Evolutionary conservation across 2,888 invertebrate genomes (phyloP), one percentile per base, ranked within the genome.

Genomic region (Villa cingulata): DNA sequence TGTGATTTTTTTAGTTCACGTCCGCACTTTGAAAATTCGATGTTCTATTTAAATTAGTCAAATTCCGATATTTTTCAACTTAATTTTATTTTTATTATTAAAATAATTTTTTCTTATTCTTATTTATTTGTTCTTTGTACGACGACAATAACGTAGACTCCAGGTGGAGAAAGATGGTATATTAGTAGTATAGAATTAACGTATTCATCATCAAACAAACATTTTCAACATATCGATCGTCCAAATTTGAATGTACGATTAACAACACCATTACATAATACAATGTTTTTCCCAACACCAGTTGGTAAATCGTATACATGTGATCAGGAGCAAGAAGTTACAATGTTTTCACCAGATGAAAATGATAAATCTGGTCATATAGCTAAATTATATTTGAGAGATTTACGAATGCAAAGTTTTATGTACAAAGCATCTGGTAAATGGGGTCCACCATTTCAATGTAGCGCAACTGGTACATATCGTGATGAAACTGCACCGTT

Each of bases 131-230:
- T 27, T 27, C 27, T n/a, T n/a, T n/a, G n/a, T n/a, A n/a, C n/a
- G n/a, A n/a, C n/a, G n/a, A n/a, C n/a, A n/a, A n/a, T n/a, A n/a
- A n/a, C n/a, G n/a, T 49, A 88, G 87, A 87, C 88, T 2, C 86
- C 86, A 23, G 88, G 89, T 5, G 88, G 88, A 7, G 89, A 90
- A 60, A 75, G 86, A 55, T 92, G 91, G 91, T 90, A 86, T 63
- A 81, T 87, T 2, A 82, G 82, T 55, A 79, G 77, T 57, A 76
- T 91, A 53, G 81, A 81, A 57, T 68, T 91, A 48, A 76, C 76
- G 4, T 88, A 86, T 66, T 86, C 85, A 63, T 78, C 72, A 7
- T 80, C 73, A 56, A 79, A 75, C 39, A 64, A 72, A 56, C 71
- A 76, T 27, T 67, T 78, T 49, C 76, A 77, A 53, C 77, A 78